Evolutionary conservation across 2,888 invertebrate genomes (phyloP).

Genomic region (Pristionchus exspectatus): DNA sequence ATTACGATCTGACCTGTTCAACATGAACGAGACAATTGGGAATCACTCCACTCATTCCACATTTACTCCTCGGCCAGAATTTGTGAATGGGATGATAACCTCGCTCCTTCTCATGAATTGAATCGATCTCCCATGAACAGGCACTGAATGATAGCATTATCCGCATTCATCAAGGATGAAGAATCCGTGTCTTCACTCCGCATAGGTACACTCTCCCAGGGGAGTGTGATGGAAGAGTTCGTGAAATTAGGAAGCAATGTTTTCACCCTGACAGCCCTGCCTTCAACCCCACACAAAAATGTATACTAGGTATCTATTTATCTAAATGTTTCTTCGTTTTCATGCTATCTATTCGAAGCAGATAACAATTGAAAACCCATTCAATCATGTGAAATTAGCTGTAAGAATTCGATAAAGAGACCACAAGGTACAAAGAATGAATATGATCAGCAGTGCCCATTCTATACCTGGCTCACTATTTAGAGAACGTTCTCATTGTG

Average conservation of each 20-base stretch:
- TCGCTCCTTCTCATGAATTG: slow-evolving; percentile 64
- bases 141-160: slow-evolving; percentile 58
- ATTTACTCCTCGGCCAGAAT: slow-evolving; percentile 72
- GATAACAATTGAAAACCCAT: too few relatives aligned
- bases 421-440: too few relatives aligned
- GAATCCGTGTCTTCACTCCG: background rate
- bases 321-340: too few relatives aligned
- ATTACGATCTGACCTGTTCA: slow-evolving; percentile 70
- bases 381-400: too few relatives aligned
- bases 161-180: background rate
- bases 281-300: too few relatives aligned
- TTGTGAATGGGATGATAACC: slow-evolving; percentile 72
- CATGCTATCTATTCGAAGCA: too few relatives aligned
- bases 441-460: background rate
- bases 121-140: slow-evolving; percentile 72
- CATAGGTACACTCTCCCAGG: background rate
- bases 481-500: background rate
- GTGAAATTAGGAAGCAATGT: too few relatives aligned
- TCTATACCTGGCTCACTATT: background rate
- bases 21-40: slow-evolving; percentile 74
- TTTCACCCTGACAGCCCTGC: background rate
- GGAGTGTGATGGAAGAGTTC: too few relatives aligned
- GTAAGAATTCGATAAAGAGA: too few relatives aligned
- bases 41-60: slow-evolving; percentile 59
- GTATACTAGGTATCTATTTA: too few relatives aligned